Conservation (phyloP, 2,113 vertebrate genomes). For the Cariama cristata region DNA sequence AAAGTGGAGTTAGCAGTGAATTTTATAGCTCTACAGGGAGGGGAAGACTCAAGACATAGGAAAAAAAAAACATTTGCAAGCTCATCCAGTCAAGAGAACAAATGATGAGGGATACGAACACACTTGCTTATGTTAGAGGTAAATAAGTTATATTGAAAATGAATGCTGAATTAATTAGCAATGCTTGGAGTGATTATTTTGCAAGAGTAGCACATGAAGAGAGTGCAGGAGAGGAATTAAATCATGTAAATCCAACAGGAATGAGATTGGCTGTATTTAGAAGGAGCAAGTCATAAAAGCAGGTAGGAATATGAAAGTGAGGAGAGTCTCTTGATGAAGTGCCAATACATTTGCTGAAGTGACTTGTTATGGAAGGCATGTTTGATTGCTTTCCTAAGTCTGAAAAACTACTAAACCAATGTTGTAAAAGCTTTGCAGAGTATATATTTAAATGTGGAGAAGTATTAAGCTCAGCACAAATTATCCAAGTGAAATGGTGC, state of each 20-base stretch:
- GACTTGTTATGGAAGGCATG: constrained; percentile 10
- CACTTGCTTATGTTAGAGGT: not conserved
- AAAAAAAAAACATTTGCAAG: not conserved
- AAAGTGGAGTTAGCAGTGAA: not conserved
- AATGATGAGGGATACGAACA: not conserved
- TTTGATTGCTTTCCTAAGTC: constrained; percentile 42
- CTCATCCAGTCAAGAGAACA: not conserved
- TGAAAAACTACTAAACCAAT: constrained; percentile 4
- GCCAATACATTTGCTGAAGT: constrained; percentile 2
- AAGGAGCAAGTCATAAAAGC: not conserved
- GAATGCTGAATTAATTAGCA: constrained; percentile 38
- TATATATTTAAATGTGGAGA: constrained; percentile 8
- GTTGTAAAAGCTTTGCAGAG: not conserved
- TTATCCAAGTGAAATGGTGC: constrained; percentile 21
- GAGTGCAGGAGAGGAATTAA: constrained; percentile 5
- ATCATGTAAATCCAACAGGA: not conserved
- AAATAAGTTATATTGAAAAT: constrained; percentile 28
- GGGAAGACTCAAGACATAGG: not conserved
- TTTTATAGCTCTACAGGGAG: not conserved
- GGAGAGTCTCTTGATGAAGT: constrained; percentile 19
- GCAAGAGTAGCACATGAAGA: not conserved
- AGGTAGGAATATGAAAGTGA: not conserved
- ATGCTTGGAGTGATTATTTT: constrained; percentile 17
- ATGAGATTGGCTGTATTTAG: not conserved
- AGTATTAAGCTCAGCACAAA: constrained; percentile 24